These are phyloP conservation scores for Macrostomum lignano DNA, from an alignment of 1,140 invertebrate genomes.

Conservation along the genomic window DNA sequence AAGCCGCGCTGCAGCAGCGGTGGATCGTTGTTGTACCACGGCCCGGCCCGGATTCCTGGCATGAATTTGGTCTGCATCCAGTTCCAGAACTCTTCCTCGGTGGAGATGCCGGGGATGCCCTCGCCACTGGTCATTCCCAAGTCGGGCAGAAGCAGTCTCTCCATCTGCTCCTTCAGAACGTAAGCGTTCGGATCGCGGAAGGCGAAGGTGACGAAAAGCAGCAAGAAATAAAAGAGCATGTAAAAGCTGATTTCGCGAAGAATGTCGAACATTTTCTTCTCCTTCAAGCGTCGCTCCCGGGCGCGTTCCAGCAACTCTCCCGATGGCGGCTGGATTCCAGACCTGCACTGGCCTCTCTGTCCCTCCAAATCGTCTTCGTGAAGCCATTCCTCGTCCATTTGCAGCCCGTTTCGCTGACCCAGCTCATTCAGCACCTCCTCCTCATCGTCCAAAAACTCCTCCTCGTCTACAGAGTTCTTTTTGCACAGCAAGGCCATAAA, in stretches of 20 bases:
- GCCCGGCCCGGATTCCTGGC: slow-evolving; percentile 23
- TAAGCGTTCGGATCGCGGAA: slow-evolving; percentile 23
- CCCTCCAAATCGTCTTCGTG: slow-evolving; percentile 10
- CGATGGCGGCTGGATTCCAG: not conserved
- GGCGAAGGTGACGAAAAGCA: slow-evolving; percentile 27
- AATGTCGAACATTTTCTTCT: slow-evolving; percentile 29
- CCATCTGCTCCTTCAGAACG: slow-evolving; percentile 24
- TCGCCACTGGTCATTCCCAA: slow-evolving; percentile 1
- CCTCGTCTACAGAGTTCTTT: slow-evolving; percentile 28
- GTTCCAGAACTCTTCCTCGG: no score
- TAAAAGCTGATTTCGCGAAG: slow-evolving; percentile 29
- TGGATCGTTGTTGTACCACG: slow-evolving; percentile 31
- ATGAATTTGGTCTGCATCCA: no score
- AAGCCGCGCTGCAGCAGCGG: slow-evolving; percentile 31
- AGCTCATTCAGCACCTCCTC: slow-evolving; percentile 13
- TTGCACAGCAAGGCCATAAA: slow-evolving; percentile 30
- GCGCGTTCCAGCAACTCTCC: not conserved
- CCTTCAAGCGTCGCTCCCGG: slow-evolving; percentile 16
- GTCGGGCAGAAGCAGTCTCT: slow-evolving; percentile 24
- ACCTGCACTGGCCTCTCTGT: no score
- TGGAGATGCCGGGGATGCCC: no score
- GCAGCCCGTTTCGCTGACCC: slow-evolving; percentile 7
- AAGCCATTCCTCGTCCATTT: slow-evolving; percentile 15
- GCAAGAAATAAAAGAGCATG: slow-evolving; percentile 28
- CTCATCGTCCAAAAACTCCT: slow-evolving; percentile 28